Conservation (phyloP, 2,888 invertebrate genomes). For the Petrophora chlorosata region DNA sequence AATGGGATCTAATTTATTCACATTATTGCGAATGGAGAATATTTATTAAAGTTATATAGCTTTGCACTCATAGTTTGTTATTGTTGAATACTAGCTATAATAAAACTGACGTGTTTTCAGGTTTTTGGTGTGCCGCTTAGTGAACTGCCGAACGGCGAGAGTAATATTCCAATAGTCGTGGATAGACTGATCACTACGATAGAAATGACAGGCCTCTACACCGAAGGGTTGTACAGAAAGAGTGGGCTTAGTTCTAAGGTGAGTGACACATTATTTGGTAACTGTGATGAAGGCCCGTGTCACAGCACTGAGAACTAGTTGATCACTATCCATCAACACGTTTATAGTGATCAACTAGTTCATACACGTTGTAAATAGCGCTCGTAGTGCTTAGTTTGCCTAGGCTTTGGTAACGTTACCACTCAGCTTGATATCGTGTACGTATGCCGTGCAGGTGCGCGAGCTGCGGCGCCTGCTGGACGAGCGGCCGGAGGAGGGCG, state of each 20-base stretch:
- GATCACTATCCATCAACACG: too few species aligned
- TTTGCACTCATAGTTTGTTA: neutral
- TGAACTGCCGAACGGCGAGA: conserved; percentile 88
- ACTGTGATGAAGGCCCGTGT: too few species aligned
- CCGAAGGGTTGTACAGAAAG: conserved; percentile 96
- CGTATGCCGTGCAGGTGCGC: conserved; percentile 83
- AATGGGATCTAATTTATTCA: too few species aligned
- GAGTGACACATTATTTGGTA: too few species aligned
- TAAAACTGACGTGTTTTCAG: conserved; percentile 15
- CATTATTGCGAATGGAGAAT: too few species aligned
- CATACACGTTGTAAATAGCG: too few species aligned
- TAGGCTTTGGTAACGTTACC: too few species aligned
- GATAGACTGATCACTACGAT: conserved; percentile 95
- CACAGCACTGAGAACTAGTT: too few species aligned
- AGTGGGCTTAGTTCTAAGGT: conserved; percentile 93
- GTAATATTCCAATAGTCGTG: conserved; percentile 93
- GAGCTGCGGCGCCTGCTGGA: conserved; percentile 90
- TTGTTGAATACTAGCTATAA: neutral
- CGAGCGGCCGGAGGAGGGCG: conserved; percentile 87
- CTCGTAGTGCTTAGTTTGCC: too few species aligned
- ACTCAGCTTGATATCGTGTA: too few species aligned
- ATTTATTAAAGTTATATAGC: neutral
- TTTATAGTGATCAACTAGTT: too few species aligned
- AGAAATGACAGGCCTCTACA: conserved; percentile 95
- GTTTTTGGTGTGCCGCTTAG: conserved; percentile 88